Evolutionary conservation across 2,113 vertebrate species (phyloP), one percentile per base, ranked within the genome.

Genomic region (Uria aalge): DNA sequence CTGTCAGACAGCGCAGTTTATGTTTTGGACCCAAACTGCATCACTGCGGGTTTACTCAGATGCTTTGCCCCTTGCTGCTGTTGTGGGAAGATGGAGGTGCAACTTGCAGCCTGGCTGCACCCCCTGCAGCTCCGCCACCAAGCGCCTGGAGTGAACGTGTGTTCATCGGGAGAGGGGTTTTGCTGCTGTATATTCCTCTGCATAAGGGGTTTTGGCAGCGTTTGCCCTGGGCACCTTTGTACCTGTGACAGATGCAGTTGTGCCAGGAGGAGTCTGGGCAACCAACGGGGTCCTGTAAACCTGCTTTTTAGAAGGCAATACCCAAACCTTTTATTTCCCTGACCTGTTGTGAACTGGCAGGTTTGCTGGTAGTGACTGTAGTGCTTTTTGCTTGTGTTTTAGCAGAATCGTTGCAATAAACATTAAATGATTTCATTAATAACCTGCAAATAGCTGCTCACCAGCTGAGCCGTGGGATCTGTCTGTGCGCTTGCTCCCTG

Each of bases 401-500:
- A 63, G 67, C 83, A 84, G 63, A 56, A 80, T 60, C 34, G 4
- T 60, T 36, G 76, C 72, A 73, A 76, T 52, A 40, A 80, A 36
- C 63, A 56, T 53, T 53, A 72, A 86, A 84, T 68, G 15, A 84
- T 62, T 95, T 94, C 40, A 86, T 92, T 91, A 95, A 91, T 86
- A 84, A 95, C 76, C 76, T 91, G 63, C 50, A 62, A 62, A 80
- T 41, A 52, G 59, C 93, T 74, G 90, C 76, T 84, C 34, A 27
- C 45, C 83, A 86, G 80, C 84, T 38, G 86, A 94, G 84, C 63
- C 1, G 3, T 23, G 73, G 73, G 87, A 53, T 36, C 71, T 88
- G 79, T 50, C 73, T 79, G 48, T 4, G 24, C 0, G 0, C 63
- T 43, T 15, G 6, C 68, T 26, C 29, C 78, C 22, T 15, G 53